These are phyloP conservation scores for Lates calcarifer DNA, from an alignment of 2,113 vertebrate species.

Conservation along the genomic window DNA sequence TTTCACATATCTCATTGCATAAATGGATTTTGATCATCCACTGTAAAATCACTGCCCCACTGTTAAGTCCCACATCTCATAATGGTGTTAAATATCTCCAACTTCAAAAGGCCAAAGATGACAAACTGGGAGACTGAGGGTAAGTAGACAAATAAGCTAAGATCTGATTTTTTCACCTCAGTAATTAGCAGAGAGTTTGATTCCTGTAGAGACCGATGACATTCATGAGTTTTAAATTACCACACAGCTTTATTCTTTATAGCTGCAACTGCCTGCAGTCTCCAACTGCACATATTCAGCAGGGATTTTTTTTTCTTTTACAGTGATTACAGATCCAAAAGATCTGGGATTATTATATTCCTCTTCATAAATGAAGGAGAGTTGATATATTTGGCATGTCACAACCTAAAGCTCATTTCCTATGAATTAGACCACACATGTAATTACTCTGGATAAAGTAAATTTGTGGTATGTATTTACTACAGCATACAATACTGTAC, in stretches of 20 bases:
- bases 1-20: background rate
- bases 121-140: background rate
- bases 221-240: constrained; percentile 35
- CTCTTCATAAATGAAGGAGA: background rate
- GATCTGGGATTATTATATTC: background rate
- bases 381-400: background rate
- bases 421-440: background rate
- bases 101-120: constrained; percentile 30
- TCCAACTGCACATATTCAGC: background rate
- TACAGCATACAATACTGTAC: no score
- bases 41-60: background rate
- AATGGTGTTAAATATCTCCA: constrained; percentile 12
- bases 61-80: background rate
- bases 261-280: background rate
- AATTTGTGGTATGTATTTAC: no score
- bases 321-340: constrained; percentile 15
- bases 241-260: constrained; percentile 21
- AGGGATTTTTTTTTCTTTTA: background rate
- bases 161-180: constrained; percentile 4
- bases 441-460: background rate
- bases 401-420: background rate
- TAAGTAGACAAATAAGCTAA: constrained; percentile 7
- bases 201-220: constrained; percentile 18
- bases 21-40: background rate
- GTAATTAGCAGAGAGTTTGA: constrained; percentile 26